Evolutionary conservation across 2,113 vertebrate species (phyloP).

Genomic region (Seriola dumerili): DNA sequence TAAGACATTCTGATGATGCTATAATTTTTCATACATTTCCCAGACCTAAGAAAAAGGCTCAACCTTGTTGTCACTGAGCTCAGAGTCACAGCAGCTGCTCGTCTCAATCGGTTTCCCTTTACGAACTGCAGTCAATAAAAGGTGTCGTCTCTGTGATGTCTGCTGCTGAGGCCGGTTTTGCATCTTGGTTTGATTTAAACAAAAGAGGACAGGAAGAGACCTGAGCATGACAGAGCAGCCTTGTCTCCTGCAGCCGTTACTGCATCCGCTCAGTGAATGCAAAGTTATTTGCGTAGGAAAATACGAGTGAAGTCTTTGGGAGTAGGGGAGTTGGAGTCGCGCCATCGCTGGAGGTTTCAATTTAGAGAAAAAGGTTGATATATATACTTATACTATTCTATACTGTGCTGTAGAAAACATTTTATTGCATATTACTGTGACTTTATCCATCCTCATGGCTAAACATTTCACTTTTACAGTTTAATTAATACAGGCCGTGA

Average conservation of each 20-base stretch:
- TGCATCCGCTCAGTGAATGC: constrained; percentile 70
- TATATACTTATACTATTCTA: background rate
- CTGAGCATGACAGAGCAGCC: constrained; percentile 47
- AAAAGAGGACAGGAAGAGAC: constrained; percentile 55
- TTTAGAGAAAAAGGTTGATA: background rate
- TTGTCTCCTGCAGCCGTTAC: constrained; percentile 61
- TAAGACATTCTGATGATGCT: background rate
- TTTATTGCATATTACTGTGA: background rate
- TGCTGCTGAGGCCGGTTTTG: constrained; percentile 62
- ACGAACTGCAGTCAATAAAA: background rate
- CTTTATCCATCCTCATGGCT: background rate
- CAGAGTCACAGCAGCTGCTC: background rate
- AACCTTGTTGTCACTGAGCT: background rate
- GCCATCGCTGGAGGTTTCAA: constrained; percentile 14
- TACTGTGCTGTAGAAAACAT: background rate
- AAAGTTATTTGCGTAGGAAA: constrained; percentile 86
- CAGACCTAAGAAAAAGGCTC: background rate
- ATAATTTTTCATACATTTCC: background rate
- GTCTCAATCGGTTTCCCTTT: background rate
- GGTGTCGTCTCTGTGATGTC: background rate
- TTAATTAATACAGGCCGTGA: background rate
- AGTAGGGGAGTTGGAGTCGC: background rate
- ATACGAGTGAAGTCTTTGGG: constrained; percentile 60
- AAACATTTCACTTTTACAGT: background rate
- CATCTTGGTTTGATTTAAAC: constrained; percentile 71